phyloP scores from a whole-genome alignment of 2,113 vertebrate species.

The Ophiodon elongatus region DNA sequence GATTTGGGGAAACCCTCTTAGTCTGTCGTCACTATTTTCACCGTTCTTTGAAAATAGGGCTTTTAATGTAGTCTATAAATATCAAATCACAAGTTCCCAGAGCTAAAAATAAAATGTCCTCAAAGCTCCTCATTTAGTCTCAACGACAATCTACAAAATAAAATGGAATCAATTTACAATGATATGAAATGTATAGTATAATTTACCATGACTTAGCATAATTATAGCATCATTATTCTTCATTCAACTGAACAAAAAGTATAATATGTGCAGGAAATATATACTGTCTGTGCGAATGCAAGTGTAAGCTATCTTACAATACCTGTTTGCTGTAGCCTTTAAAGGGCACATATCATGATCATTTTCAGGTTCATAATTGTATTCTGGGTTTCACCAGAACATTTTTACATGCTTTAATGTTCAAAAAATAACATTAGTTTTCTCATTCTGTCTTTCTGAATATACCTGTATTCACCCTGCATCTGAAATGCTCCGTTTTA shows the following conservation, averaged over 20 bases:
- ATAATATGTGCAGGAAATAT: neutral
- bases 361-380: too few relatives aligned
- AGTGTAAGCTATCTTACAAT: neutral
- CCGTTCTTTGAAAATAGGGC: neutral
- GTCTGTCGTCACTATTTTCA: neutral
- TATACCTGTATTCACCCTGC: too few relatives aligned
- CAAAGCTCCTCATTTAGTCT: neutral
- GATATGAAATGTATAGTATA: neutral
- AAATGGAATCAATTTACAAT: neutral
- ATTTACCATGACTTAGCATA: neutral
- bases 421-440: too few relatives aligned
- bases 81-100: neutral
- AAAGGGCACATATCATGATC: too few relatives aligned
- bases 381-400: too few relatives aligned
- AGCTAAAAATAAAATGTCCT: neutral
- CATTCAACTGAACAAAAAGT: neutral
- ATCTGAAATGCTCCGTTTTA: too few relatives aligned
- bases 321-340: too few relatives aligned
- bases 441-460: too few relatives aligned
- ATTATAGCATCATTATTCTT: neutral
- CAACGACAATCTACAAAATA: neutral
- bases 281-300: neutral
- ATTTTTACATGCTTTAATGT: too few relatives aligned
- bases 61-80: neutral
- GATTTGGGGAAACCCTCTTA: neutral